Conservation (phyloP, 2,797 vertebrate genomes). For the Podarcis siculus region DNA sequence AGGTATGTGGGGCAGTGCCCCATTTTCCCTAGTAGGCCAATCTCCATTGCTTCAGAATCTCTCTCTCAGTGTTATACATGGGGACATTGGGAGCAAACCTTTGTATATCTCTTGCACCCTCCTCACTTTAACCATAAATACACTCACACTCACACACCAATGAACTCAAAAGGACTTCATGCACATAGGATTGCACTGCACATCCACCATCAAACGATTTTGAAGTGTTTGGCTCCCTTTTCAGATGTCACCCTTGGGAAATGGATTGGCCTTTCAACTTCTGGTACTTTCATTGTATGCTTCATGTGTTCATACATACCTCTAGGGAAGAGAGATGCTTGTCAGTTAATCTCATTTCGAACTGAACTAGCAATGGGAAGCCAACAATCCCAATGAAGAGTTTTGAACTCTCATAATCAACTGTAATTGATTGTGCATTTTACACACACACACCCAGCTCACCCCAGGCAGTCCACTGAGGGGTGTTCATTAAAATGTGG, state of each 20-base stretch:
- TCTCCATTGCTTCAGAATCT: too few species aligned
- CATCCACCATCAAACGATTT: background rate
- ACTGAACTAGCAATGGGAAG: constrained; percentile 33
- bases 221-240: too few species aligned
- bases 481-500: constrained; percentile 14
- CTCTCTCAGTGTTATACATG: too few species aligned
- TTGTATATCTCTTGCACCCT: too few species aligned
- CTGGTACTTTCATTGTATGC: constrained; percentile 33
- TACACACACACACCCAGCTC: background rate
- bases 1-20: too few species aligned
- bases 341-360: constrained; percentile 43
- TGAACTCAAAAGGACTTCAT: background rate
- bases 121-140: too few species aligned
- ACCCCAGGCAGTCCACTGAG: background rate
- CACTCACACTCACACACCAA: background rate
- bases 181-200: background rate
- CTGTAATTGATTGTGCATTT: constrained; percentile 45
- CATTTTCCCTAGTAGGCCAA: too few species aligned
- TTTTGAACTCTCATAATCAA: constrained; percentile 35
- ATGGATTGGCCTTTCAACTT: background rate
- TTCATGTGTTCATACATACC: constrained; percentile 45
- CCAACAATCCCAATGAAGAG: constrained; percentile 25
- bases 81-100: too few species aligned
- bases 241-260: background rate
- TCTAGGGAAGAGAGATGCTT: constrained; percentile 36